Conservation (phyloP, 2,888 invertebrate species). For the Eumerus sabulonum region DNA sequence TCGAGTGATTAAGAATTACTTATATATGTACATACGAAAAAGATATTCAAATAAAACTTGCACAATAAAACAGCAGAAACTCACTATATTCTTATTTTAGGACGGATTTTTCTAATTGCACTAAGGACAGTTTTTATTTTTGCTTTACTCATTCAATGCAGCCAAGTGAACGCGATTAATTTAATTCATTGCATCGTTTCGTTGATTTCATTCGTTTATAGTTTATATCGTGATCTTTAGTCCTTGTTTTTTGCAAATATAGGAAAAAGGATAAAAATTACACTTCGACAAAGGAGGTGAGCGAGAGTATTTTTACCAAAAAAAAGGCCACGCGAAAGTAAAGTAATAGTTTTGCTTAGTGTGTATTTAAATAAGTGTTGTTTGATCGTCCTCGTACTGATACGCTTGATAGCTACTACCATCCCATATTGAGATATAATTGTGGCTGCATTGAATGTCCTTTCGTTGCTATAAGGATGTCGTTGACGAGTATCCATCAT, state of each 20-base stretch:
- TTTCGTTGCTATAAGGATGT: slow-evolving; percentile 83
- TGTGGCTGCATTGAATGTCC: slow-evolving; percentile 72
- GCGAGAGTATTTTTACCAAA: no score
- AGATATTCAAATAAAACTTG: slow-evolving; percentile 28
- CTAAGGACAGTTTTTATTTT: slow-evolving; percentile 40
- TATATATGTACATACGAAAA: slow-evolving; percentile 26
- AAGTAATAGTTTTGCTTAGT: not conserved
- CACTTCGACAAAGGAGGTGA: not conserved
- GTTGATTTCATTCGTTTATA: slow-evolving; percentile 44
- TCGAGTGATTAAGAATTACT: slow-evolving; percentile 32
- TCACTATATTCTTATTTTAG: slow-evolving; percentile 66
- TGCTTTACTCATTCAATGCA: slow-evolving; percentile 69
- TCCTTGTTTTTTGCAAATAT: no score
- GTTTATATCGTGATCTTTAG: no score
- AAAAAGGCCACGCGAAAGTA: not conserved
- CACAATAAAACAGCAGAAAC: slow-evolving; percentile 66
- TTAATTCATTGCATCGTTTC: slow-evolving; percentile 65
- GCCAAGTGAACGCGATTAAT: slow-evolving; percentile 62
- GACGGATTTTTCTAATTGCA: slow-evolving; percentile 66
- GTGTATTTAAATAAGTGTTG: slow-evolving; percentile 69
- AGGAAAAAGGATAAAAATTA: slow-evolving; percentile 37
- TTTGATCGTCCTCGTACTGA: slow-evolving; percentile 71
- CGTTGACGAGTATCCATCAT: slow-evolving; percentile 86
- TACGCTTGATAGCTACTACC: slow-evolving; percentile 71
- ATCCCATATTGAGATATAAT: slow-evolving; percentile 72